Evolutionary conservation across 2,888 invertebrate genomes (phyloP), one percentile per base, ranked within the genome.

Genomic region (Epistrophella euchroma): DNA sequence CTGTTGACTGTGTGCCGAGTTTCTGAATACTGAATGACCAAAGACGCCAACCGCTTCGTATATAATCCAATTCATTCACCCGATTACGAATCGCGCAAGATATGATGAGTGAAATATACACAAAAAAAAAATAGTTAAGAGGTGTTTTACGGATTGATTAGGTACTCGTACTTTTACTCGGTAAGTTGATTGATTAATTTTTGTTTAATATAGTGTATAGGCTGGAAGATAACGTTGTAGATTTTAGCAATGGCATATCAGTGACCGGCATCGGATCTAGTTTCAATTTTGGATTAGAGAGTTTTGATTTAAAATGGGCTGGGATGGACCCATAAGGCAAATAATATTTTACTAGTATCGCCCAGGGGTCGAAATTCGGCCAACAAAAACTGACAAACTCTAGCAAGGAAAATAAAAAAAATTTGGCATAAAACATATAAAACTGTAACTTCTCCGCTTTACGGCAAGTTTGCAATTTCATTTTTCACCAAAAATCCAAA

Each of bases 11-110:
- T 89, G 89, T 89, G 91, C 91, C 91, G 90, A 90, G 90, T 90
- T 91, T 90, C 90, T 90, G 90, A 89, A 90, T 89, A 92, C 92
- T 92, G 92, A 92, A 89, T 91, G 90, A 89, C 90, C 89, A 89
- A 90, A 90, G 90, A 89, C 90, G 90, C 89, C 89, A 90, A 90
- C 89, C 90, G 90, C 90, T 91, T 90, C 90, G 90, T 92, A 92
- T 91, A 88, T 88, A 88, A 88, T 88, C 88, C 88, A 83, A 80
- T 85, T 83, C 82, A 83, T 80, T 79, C 83, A 83, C 72, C 85
- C 83, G 82, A 86, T 86, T 86, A 86, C 86, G 82, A 82, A 86
- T 86, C 86, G 82, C 82, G 71, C 82, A 86, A 86, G 86, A 86
- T 86, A 86, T 82, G 81, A 86, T 86, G 86, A 86, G 81, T 74